Conservation (phyloP, 2,113 vertebrate genomes). For the Xyliphius kryptos region DNA sequence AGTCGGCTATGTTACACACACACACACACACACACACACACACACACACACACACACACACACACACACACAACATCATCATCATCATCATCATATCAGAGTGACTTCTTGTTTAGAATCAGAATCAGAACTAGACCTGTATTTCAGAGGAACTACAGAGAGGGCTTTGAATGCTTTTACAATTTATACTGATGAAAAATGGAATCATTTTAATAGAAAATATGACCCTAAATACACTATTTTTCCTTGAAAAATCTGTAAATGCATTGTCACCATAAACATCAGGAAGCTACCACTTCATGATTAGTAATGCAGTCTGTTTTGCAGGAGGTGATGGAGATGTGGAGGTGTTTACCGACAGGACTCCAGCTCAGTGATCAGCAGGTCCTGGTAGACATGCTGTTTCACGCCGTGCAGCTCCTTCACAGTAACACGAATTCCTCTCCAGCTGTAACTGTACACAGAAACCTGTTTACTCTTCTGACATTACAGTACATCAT, state of each 20-base stretch:
- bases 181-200: too few relatives aligned
- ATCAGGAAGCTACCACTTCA: too few relatives aligned
- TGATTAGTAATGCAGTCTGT: too few relatives aligned
- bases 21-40: slow-evolving; percentile 13
- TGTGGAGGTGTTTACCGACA: slow-evolving; percentile 60
- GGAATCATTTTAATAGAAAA: too few relatives aligned
- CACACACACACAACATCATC: slow-evolving; percentile 17
- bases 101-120: too few relatives aligned
- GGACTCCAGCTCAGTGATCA: slow-evolving; percentile 72
- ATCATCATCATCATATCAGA: slow-evolving; percentile 2
- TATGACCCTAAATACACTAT: too few relatives aligned
- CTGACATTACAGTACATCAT: too few relatives aligned
- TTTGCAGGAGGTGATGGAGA: neutral
- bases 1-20: slow-evolving; percentile 48
- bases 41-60: slow-evolving; percentile 10
- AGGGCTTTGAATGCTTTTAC: too few relatives aligned
- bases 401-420: slow-evolving; percentile 56
- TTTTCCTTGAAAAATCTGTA: too few relatives aligned
- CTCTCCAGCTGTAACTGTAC: slow-evolving; percentile 70
- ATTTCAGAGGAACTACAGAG: too few relatives aligned
- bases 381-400: slow-evolving; percentile 59
- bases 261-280: too few relatives aligned
- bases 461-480: neutral
- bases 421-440: slow-evolving; percentile 77
- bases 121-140: too few relatives aligned